These are phyloP conservation scores for Panagrolaimus sp. DNA, from an alignment of 1,140 invertebrate species.

Conservation along the genomic window DNA sequence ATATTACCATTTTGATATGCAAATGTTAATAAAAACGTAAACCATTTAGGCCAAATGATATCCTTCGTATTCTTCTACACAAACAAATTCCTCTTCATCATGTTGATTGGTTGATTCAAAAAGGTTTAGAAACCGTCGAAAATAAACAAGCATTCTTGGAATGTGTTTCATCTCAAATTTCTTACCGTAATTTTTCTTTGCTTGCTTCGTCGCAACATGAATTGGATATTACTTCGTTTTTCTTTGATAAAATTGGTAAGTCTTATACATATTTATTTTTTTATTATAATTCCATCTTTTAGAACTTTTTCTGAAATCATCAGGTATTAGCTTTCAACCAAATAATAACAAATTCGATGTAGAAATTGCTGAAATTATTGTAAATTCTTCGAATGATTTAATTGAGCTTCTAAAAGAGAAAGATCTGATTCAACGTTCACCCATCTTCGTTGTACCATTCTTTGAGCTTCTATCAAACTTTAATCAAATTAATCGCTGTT, in stretches of 20 bases:
- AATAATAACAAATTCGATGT: neutral
- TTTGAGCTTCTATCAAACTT: neutral
- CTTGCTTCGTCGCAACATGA: neutral
- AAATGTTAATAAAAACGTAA: neutral
- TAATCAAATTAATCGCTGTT: neutral
- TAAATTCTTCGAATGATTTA: neutral
- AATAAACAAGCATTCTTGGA: neutral
- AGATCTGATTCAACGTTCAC: neutral
- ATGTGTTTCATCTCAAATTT: neutral
- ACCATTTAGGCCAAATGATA: neutral
- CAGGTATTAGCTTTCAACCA: neutral
- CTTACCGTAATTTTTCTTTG: neutral
- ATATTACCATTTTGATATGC: neutral
- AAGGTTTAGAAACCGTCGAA: neutral
- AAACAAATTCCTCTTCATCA: neutral
- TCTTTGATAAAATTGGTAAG: conserved; percentile 1
- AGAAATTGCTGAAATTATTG: neutral
- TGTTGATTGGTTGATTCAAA: neutral
- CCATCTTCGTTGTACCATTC: neutral
- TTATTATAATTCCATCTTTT: neutral
- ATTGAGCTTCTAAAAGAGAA: neutral
- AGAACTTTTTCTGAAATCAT: neutral
- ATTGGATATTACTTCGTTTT: neutral
- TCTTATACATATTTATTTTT: neutral
- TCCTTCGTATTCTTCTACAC: neutral